Conservation (phyloP, 2,113 vertebrate species). For the Lophura nycthemera region DNA sequence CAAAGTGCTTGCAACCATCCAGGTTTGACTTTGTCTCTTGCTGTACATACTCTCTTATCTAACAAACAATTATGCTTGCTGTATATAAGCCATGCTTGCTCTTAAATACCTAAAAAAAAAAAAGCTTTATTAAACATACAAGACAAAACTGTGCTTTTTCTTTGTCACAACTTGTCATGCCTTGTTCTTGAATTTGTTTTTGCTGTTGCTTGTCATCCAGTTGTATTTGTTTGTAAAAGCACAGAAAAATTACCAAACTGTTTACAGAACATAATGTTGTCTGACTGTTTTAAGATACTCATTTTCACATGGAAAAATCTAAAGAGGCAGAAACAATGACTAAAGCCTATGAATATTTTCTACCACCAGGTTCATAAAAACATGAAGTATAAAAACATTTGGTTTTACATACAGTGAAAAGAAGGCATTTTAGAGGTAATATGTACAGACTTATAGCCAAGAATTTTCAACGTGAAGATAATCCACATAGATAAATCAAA, state of each 20-base stretch:
- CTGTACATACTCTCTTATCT: not conserved
- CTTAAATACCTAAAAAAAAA: not conserved
- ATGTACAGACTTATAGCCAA: not conserved
- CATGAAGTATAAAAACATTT: not conserved
- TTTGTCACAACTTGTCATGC: conserved; percentile 9
- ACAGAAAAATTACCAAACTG: conserved; percentile 8
- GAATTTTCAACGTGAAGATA: not conserved
- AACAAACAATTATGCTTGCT: not conserved
- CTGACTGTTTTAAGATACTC: not conserved
- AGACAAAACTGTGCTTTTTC: not conserved
- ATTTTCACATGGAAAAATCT: not conserved
- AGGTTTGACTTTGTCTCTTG: not conserved
- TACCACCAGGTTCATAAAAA: not conserved
- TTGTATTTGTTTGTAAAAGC: conserved; percentile 16
- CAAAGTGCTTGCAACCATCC: not conserved
- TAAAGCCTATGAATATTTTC: not conserved
- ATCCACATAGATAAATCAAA: not conserved
- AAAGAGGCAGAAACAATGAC: not conserved
- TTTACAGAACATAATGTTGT: not conserved
- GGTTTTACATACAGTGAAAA: not conserved
- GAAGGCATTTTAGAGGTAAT: not conserved
- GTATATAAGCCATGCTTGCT: not conserved
- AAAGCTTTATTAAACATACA: conserved; percentile 19
- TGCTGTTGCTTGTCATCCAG: not conserved
- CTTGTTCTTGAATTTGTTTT: not conserved